These are phyloP conservation scores for Pterocles burchelli DNA, from an alignment of 2,113 vertebrate genomes.

Conservation along the genomic window DNA sequence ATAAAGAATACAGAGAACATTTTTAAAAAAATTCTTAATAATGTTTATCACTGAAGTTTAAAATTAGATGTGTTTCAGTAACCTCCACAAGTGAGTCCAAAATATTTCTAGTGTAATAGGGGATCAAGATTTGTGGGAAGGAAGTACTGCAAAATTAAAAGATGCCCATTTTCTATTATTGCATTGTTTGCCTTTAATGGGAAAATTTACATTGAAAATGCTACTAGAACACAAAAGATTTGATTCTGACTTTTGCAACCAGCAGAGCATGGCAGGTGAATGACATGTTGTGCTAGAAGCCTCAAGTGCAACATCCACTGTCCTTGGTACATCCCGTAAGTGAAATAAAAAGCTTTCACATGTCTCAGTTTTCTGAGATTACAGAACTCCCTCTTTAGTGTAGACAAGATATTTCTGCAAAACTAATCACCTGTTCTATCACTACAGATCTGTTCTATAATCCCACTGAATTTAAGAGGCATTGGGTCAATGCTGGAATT, in stretches of 20 bases:
- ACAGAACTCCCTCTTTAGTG: not conserved
- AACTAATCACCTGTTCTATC: not conserved
- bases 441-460: not conserved
- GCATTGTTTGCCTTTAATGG: not conserved
- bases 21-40: not conserved
- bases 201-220: not conserved
- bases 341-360: not conserved
- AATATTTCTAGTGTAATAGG: not conserved
- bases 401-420: not conserved
- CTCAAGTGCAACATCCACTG: not conserved
- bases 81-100: not conserved
- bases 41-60: not conserved
- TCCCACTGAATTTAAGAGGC: not conserved
- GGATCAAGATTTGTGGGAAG: not conserved
- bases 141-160: not conserved
- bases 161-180: not conserved
- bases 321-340: not conserved
- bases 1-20: not conserved
- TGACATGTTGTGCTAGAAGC: not conserved
- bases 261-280: not conserved
- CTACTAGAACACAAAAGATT: not conserved
- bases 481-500: not conserved
- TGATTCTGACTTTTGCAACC: not conserved
- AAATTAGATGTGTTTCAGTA: not conserved
- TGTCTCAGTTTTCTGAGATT: not conserved